Evolutionary conservation across 1,140 invertebrate genomes (phyloP).

Genomic region (Anoplolepis gracilipes): DNA sequence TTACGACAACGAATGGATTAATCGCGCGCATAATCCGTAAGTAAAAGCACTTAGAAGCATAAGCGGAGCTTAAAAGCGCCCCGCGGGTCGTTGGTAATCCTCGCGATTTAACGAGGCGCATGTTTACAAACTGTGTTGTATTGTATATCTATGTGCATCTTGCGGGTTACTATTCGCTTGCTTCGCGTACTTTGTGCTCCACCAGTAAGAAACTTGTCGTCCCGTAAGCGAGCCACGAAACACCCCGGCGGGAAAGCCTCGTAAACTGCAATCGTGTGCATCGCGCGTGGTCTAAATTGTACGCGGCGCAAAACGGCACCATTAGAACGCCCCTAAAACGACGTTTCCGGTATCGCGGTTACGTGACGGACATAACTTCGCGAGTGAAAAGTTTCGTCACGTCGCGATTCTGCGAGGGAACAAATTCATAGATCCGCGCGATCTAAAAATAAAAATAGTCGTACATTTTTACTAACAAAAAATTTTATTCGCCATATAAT

Average conservation of each 20-base stretch:
- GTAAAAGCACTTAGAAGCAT: conserved; percentile 40
- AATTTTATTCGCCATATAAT: not conserved
- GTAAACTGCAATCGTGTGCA: conserved; percentile 49
- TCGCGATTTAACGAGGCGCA: conserved; percentile 60
- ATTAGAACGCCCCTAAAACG: conserved; percentile 34
- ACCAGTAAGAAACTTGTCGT: conserved; percentile 52
- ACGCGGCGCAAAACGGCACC: conserved; percentile 24
- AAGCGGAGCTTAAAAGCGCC: conserved; percentile 48
- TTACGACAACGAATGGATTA: conserved; percentile 29
- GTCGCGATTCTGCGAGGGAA: not conserved
- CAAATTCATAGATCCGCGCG: not conserved
- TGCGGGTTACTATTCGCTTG: conserved; percentile 12
- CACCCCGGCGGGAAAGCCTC: conserved; percentile 21
- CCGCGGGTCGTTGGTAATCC: conserved; percentile 40
- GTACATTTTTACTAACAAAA: not conserved
- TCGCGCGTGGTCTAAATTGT: conserved; percentile 44
- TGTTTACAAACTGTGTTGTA: conserved; percentile 19
- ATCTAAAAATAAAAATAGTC: not conserved
- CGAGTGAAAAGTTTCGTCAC: conserved; percentile 33
- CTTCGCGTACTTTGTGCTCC: conserved; percentile 21
- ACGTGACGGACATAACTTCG: conserved; percentile 57
- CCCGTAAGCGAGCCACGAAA: conserved; percentile 35
- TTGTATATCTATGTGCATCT: conserved; percentile 47
- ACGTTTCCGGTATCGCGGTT: conserved; percentile 32
- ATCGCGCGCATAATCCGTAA: conserved; percentile 39